Conservation (phyloP, 1,140 invertebrate genomes). For the Drosophila neocordata region DNA sequence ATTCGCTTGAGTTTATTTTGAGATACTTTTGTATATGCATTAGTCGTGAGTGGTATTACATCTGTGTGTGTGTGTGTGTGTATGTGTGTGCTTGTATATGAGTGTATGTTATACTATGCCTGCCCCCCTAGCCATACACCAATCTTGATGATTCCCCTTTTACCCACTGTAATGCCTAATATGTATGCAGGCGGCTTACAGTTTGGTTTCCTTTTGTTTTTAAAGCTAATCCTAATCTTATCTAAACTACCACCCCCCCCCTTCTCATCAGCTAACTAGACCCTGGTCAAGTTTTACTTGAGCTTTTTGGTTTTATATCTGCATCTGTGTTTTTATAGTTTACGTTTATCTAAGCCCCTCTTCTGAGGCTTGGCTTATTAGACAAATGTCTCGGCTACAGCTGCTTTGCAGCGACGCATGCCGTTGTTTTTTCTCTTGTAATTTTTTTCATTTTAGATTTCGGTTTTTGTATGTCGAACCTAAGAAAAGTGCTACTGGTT, state of each 20-base stretch:
- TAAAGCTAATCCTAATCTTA: constrained; percentile 30
- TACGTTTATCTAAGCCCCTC: constrained; percentile 52
- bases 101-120: constrained; percentile 5
- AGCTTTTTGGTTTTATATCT: constrained; percentile 3
- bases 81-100: constrained; percentile 28
- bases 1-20: constrained; percentile 49
- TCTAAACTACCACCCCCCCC: background rate
- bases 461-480: constrained; percentile 46
- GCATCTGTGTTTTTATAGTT: constrained; percentile 37
- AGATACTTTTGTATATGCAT: constrained; percentile 29
- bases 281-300: constrained; percentile 44
- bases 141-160: background rate
- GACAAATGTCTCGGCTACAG: constrained; percentile 52
- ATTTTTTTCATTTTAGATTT: constrained; percentile 27
- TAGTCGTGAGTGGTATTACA: no score
- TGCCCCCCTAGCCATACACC: background rate
- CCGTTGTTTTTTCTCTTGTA: constrained; percentile 14
- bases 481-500: constrained; percentile 79
- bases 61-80: constrained; percentile 27
- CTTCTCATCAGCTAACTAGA: background rate
- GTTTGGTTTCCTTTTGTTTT: constrained; percentile 33
- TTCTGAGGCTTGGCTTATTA: constrained; percentile 65
- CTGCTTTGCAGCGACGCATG: constrained; percentile 19
- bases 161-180: background rate
- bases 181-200: background rate